A percentile compares a stretch with the other conserved stretches of the same genome.
Conservation (phyloP, 2,888 invertebrate species). For the Volucella bombylans region DNA sequence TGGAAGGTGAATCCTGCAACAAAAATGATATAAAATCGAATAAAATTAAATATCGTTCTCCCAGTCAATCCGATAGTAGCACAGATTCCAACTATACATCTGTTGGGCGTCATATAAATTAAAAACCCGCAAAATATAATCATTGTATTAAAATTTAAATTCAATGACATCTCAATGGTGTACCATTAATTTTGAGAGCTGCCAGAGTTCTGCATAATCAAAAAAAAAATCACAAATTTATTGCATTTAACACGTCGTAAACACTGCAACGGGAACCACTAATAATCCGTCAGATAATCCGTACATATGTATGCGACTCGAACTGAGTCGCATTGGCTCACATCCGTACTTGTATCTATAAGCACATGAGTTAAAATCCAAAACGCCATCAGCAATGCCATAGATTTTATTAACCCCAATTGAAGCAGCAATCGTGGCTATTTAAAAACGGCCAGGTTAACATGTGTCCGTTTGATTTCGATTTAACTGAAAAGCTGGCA, state of each 20-base stretch:
- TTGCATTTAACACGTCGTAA: constrained; percentile 68
- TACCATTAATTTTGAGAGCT: constrained; percentile 40
- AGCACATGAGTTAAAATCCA: constrained; percentile 27
- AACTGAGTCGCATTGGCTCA: no score
- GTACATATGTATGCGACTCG: not conserved
- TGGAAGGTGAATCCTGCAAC: no score
- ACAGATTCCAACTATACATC: not conserved
- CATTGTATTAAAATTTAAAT: constrained; percentile 43
- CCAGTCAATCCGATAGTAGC: no score
- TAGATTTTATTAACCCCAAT: constrained; percentile 41
- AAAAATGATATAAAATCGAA: no score
- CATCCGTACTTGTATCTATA: not conserved
- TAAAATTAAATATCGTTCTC: no score
- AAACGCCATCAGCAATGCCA: constrained; percentile 23
- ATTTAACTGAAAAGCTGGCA: constrained; percentile 44
- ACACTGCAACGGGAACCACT: constrained; percentile 23
- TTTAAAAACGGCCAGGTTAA: constrained; percentile 44
- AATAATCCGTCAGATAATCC: constrained; percentile 66
- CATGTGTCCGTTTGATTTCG: constrained; percentile 59
- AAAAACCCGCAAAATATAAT: constrained; percentile 30
- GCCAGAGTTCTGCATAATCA: not conserved
- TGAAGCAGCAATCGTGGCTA: constrained; percentile 9
- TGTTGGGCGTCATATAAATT: constrained; percentile 6
- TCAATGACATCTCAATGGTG: constrained; percentile 36
- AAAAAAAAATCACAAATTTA: constrained; percentile 38